Evolutionary conservation across 1,140 invertebrate species (phyloP).

Genomic region (Eupristina koningsbergeri): DNA sequence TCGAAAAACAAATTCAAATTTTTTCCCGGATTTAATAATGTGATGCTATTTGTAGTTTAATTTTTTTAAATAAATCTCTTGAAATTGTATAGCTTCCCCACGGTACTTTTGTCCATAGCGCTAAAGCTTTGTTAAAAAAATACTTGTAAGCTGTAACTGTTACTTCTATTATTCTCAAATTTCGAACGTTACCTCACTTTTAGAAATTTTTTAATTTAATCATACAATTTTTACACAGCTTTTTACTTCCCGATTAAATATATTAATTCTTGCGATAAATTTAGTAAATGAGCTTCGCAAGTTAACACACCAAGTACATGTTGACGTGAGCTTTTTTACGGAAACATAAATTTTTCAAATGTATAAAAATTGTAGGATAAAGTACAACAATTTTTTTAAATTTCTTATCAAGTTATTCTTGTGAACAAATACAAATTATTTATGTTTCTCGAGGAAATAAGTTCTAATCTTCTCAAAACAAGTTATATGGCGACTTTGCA

Average conservation of each 20-base stretch:
- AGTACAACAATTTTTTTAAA: neutral
- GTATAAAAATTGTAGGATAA: neutral
- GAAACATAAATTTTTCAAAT: neutral
- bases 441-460: neutral
- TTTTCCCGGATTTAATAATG: no score
- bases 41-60: neutral
- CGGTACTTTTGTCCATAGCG: no score
- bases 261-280: no score
- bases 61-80: neutral
- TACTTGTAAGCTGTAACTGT: no score
- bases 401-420: neutral
- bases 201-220: neutral
- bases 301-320: no score
- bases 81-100: no score
- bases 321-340: neutral
- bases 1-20: neutral
- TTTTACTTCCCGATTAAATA: no score
- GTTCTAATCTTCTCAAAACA: neutral
- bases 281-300: no score
- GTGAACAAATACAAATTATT: neutral
- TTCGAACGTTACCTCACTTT: neutral
- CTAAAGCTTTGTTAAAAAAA: no score
- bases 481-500: no score
- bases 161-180: neutral
- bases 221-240: neutral